Conservation (phyloP, 2,888 invertebrate genomes). For the Pyrrhia umbra region DNA sequence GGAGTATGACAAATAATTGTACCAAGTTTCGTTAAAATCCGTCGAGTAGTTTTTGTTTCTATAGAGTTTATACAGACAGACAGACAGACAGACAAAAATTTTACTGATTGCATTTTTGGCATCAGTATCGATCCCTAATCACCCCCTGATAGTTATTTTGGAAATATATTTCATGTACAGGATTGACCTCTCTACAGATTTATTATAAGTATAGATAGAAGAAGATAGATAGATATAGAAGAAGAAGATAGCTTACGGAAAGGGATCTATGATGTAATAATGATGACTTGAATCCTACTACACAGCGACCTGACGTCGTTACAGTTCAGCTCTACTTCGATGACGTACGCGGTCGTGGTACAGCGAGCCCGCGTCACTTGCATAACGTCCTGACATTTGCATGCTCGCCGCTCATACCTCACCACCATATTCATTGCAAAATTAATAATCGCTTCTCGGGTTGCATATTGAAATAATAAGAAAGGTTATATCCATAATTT, state of each 20-base stretch:
- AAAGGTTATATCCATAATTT: slow-evolving; percentile 1
- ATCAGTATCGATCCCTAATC: no score
- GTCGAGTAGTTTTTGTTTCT: no score
- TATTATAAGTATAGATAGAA: no score
- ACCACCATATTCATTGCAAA: slow-evolving; percentile 1
- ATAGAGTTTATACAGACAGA: no score
- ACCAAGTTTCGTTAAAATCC: no score
- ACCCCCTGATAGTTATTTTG: no score
- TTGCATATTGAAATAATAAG: slow-evolving; percentile 12
- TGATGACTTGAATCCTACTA: background rate
- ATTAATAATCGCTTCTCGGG: slow-evolving; percentile 2
- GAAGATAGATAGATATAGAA: no score
- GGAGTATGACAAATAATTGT: no score
- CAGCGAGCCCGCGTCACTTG: background rate
- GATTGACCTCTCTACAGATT: no score
- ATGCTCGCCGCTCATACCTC: slow-evolving; percentile 1
- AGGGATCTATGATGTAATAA: background rate
- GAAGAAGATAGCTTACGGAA: background rate
- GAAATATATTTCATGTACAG: no score
- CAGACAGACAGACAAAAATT: no score
- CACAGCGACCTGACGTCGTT: slow-evolving; percentile 18
- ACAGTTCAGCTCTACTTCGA: background rate
- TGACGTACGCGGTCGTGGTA: background rate
- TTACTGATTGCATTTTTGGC: no score
- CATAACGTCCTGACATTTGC: slow-evolving; percentile 28